Evolutionary conservation across 2,888 invertebrate species (phyloP), one percentile per base, ranked within the genome.

Genomic region (Oligia latruncula): DNA sequence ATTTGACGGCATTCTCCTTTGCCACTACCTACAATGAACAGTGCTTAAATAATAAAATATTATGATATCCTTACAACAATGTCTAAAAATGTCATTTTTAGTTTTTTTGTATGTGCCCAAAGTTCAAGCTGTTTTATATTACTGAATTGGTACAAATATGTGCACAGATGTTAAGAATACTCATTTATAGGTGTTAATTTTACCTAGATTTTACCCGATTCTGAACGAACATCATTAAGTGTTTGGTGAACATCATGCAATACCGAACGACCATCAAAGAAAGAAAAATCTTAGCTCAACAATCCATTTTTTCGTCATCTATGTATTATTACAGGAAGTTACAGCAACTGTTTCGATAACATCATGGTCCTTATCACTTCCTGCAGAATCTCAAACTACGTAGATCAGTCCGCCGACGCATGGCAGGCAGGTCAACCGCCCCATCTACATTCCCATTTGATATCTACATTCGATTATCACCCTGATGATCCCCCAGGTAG

Each of bases 401-500:
- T 74, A 58, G 58, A 71, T 76, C 72, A 67, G 74, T 81, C 73
- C 81, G 81, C 82, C 49, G 52, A 60, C 83, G 83, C 86, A 90
- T 90, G 88, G 90, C 89, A 88, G 82, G 78, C 92, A 92, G 95
- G 95, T 95, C 95, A 95, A 93, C 71, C 90, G 92, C 95, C 94
- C 88, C 92, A 88, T 87, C 88, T 85, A 81, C 87, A 89, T 89
- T 87, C 86, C 84, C 86, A 90, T 85, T 81, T 88, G 85, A 89
- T 88, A 93, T 94, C 93, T 94, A 92, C 94, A 93, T 94, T 89
- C 90, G 92, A 94, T 95, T 94, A 95, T 92, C 84, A 84, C 90
- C 92, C 89, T 94, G 93, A 94, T 94, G 93, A 92, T 93, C 92
- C 93, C 92, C 87, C 89, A 88, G 92, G 92, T 92, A 94, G 93